Evolutionary conservation across 2,113 vertebrate species (phyloP), one percentile per base, ranked within the genome.

Genomic region (Dipodomys spectabilis): DNA sequence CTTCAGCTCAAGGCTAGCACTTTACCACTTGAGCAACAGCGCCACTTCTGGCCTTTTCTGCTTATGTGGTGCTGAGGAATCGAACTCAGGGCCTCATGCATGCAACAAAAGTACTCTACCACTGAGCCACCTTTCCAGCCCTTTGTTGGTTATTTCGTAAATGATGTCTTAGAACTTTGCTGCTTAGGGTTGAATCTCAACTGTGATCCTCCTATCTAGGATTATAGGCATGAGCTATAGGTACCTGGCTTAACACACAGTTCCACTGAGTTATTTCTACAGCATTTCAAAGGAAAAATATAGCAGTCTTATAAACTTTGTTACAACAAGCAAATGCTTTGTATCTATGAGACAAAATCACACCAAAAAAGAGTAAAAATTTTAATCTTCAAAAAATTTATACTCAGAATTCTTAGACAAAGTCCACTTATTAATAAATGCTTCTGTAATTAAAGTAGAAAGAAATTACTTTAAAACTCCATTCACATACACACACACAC

Each of bases 201-300:
- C 49, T 49, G 49, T 49, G 49, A 12, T 49, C 49, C 49, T 49
- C 49, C 49, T 49, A 49, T 9, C 49, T 49, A 49, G 49, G 49
- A 49, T 49, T 49, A 49, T 49, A 49, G 49, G 49, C 49, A 49
- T 49, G 49, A 49, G 49, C 49, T 49, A 49, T 10, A 11, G 49
- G 49, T 49, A 49, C 49, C 49, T 49, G 60, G 44, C 49, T 71
- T 73, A 32, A 79, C 12, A 82, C 18, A 79, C 1, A 91, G 1
- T 23, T 74, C 83, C 64, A n/a, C 44, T 90, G 74, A 84, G 45
- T 49, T 90, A 64, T 75, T 67, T 18, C 67, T 53, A 86, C 5
- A 88, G 65, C 39, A 71, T 13, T 57, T 71, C 64, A 94, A 89
- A 45, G 88, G 69, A 92, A 92, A 91, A 95, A 82, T 74, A 68